These are phyloP conservation scores for Poecilia wingei DNA, from an alignment of 2,797 vertebrate genomes.

Conservation along the genomic window DNA sequence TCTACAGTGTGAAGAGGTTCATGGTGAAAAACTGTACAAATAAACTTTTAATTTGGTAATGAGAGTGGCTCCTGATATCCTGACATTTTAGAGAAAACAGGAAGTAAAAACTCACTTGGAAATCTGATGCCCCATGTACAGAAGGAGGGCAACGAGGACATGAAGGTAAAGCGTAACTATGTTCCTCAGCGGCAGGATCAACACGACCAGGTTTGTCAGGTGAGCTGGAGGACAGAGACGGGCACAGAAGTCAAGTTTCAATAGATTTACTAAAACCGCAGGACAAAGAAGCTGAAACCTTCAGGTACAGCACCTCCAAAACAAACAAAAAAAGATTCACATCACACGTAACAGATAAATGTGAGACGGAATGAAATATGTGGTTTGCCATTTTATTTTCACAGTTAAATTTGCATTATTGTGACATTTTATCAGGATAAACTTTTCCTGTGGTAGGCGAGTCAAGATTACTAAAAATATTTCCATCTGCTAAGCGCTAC, in stretches of 20 bases:
- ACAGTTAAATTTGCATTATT: background rate
- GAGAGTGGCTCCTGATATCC: background rate
- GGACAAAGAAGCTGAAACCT: background rate
- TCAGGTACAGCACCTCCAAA: background rate
- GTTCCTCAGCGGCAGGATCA: constrained; percentile 83
- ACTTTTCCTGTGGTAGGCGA: background rate
- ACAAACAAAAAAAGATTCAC: too few relatives aligned
- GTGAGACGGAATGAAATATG: background rate
- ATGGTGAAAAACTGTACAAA: background rate
- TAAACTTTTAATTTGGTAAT: background rate
- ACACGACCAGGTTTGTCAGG: constrained; percentile 81
- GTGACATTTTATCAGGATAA: background rate
- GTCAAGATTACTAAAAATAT: background rate
- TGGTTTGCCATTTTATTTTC: background rate
- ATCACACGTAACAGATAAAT: background rate
- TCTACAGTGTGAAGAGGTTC: background rate
- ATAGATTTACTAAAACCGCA: background rate
- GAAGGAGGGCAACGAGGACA: constrained; percentile 81
- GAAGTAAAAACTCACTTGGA: constrained; percentile 80
- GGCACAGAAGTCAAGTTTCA: background rate
- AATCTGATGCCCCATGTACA: constrained; percentile 85
- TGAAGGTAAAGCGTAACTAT: constrained; percentile 88
- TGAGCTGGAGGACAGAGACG: constrained; percentile 78
- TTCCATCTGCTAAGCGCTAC: background rate
- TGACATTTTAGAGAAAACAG: background rate